Evolutionary conservation across 30 jellyfish, hydroid and myxozoan genomes (phyloP).

Genomic region (Pelagia noctiluca): DNA sequence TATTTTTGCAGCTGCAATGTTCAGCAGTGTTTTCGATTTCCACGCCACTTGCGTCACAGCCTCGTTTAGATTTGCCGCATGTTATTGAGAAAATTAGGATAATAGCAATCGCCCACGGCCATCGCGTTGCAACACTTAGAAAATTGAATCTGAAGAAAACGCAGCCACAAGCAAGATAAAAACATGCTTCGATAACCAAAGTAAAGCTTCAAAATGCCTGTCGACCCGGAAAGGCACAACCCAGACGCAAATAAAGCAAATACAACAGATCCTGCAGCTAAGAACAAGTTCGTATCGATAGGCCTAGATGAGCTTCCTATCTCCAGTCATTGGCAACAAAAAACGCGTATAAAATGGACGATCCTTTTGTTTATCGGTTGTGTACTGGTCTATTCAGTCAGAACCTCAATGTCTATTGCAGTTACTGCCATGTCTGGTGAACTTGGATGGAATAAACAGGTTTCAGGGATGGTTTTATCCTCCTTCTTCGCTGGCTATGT

Average conservation of each 20-base stretch:
- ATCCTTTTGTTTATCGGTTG: slow-evolving; percentile 78
- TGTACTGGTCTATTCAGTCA: slow-evolving; percentile 86
- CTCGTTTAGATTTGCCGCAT: no score
- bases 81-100: no score
- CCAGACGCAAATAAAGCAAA: not conserved
- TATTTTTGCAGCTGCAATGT: no score
- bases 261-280: slow-evolving; percentile 66
- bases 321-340: slow-evolving; percentile 81
- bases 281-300: slow-evolving; percentile 40
- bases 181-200: not conserved
- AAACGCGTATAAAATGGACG: slow-evolving; percentile 89
- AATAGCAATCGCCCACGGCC: no score
- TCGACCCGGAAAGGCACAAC: slow-evolving; percentile 37
- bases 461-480: slow-evolving; percentile 97
- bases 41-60: no score
- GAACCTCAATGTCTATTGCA: slow-evolving; percentile 98
- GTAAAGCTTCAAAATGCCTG: slow-evolving; percentile 4
- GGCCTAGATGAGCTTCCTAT: slow-evolving; percentile 16
- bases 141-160: no score
- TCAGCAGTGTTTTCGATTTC: no score
- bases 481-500: slow-evolving; percentile 98
- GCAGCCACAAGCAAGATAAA: not conserved
- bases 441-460: slow-evolving; percentile 98
- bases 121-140: no score
- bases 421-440: slow-evolving; percentile 85